A percentile compares a stretch with the other conserved stretches of the same genome.
phyloP scores from a whole-genome alignment of 2,888 invertebrate genomes.

The Neria commutata region DNA sequence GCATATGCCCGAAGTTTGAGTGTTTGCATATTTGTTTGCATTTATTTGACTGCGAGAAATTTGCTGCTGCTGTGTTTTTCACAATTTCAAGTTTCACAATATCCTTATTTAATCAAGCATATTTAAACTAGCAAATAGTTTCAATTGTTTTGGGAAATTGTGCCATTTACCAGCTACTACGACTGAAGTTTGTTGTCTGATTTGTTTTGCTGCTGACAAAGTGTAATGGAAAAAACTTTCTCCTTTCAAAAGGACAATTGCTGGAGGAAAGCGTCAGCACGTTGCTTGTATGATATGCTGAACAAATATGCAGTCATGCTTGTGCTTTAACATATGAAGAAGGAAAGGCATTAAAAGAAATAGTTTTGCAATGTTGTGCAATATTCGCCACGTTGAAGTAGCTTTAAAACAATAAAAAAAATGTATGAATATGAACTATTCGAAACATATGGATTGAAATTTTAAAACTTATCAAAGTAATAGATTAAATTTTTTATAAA shows the following conservation, averaged over 20 bases:
- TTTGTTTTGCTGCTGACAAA: slow-evolving; percentile 13
- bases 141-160: slow-evolving; percentile 40
- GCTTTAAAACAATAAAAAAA: too few relatives aligned
- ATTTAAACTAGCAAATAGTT: slow-evolving; percentile 27
- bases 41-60: neutral
- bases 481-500: too few relatives aligned
- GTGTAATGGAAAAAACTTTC: slow-evolving; percentile 9
- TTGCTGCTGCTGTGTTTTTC: neutral
- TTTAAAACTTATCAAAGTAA: too few relatives aligned
- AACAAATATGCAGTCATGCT: too few relatives aligned
- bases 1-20: too few relatives aligned
- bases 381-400: too few relatives aligned
- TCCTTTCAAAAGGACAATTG: slow-evolving; percentile 1
- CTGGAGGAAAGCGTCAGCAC: slow-evolving; percentile 13
- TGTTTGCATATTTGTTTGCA: neutral
- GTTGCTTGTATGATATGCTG: too few relatives aligned
- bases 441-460: too few relatives aligned
- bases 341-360: too few relatives aligned
- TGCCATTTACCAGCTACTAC: slow-evolving; percentile 29
- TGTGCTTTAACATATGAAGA: too few relatives aligned
- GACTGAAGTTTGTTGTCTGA: slow-evolving; percentile 13
- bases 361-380: too few relatives aligned
- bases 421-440: too few relatives aligned
- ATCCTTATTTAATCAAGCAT: slow-evolving; percentile 53
- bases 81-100: slow-evolving; percentile 23